These are phyloP conservation scores for Sebastes glaucus DNA, from an alignment of 2,797 vertebrate species.

Conservation along the genomic window DNA sequence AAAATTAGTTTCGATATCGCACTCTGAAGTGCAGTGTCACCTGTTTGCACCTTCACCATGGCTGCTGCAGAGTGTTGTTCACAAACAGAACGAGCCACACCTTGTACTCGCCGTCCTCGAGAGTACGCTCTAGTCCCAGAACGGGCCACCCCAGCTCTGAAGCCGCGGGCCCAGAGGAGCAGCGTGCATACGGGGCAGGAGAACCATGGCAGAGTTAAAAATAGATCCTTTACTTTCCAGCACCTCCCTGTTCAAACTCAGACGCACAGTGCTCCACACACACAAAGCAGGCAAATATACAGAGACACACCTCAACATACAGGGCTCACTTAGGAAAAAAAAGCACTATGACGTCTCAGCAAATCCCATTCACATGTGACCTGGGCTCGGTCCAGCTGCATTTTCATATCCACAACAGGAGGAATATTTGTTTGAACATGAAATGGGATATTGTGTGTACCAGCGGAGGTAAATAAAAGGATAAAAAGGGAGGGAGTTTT, in stretches of 20 bases:
- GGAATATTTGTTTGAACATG: constrained; percentile 26
- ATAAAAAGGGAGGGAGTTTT: background rate
- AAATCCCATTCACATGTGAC: constrained; percentile 18
- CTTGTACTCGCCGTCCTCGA: constrained; percentile 38
- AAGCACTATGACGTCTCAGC: constrained; percentile 15
- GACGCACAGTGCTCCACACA: constrained; percentile 30
- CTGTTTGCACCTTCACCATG: constrained; percentile 38
- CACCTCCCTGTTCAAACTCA: constrained; percentile 58
- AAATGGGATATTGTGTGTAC: background rate
- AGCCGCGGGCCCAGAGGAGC: constrained; percentile 47
- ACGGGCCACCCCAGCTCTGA: constrained; percentile 23
- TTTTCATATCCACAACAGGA: constrained; percentile 10
- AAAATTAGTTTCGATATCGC: background rate
- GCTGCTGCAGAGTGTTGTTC: constrained; percentile 47
- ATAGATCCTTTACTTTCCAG: constrained; percentile 62
- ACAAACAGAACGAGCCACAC: constrained; percentile 57
- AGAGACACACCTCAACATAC: constrained; percentile 60
- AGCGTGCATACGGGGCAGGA: constrained; percentile 21
- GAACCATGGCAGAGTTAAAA: constrained; percentile 74
- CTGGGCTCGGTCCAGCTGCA: background rate
- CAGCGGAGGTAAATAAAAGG: background rate
- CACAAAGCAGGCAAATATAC: constrained; percentile 43
- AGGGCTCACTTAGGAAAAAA: constrained; percentile 7
- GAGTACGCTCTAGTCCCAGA: constrained; percentile 45
- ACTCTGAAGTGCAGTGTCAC: constrained; percentile 7